Percentiles rank a stretch among this genome's conserved stretches.
These are phyloP conservation scores for Bombyx mandarina DNA, from an alignment of 1,140 invertebrate genomes.

Conservation along the genomic window DNA sequence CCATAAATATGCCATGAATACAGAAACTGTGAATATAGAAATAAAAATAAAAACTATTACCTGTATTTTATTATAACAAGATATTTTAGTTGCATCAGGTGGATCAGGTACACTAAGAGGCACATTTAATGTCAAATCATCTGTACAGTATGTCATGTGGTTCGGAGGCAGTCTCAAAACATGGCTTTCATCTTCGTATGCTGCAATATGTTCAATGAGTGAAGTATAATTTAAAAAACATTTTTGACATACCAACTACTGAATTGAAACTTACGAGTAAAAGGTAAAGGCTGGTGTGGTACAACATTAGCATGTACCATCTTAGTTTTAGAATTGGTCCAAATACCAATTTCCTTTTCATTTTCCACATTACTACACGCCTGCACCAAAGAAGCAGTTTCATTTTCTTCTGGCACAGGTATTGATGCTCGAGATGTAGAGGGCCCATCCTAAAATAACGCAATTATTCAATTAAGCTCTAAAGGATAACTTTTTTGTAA, in stretches of 20 bases:
- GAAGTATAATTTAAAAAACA: slow-evolving; percentile 4
- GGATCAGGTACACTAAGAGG: slow-evolving; percentile 75
- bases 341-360: slow-evolving; percentile 66
- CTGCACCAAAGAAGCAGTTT: slow-evolving; percentile 55
- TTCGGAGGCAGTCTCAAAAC: slow-evolving; percentile 55
- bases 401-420: slow-evolving; percentile 41
- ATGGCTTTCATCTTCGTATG: slow-evolving; percentile 75
- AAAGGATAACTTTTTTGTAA: not conserved
- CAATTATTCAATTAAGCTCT: not conserved
- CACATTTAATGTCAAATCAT: slow-evolving; percentile 71
- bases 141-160: slow-evolving; percentile 68
- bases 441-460: slow-evolving; percentile 40
- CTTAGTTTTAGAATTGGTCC: slow-evolving; percentile 67
- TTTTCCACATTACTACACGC: slow-evolving; percentile 56
- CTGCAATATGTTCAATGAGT: slow-evolving; percentile 22
- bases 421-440: slow-evolving; percentile 48
- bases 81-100: slow-evolving; percentile 71
- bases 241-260: not conserved
- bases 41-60: slow-evolving; percentile 20
- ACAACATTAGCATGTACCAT: slow-evolving; percentile 60
- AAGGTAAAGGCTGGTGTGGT: slow-evolving; percentile 53
- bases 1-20: no score
- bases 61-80: slow-evolving; percentile 73
- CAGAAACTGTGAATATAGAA: no score
- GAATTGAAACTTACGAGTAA: slow-evolving; percentile 50